phyloP scores from a whole-genome alignment of 2,113 vertebrate species.

The Electrona antarctica region DNA sequence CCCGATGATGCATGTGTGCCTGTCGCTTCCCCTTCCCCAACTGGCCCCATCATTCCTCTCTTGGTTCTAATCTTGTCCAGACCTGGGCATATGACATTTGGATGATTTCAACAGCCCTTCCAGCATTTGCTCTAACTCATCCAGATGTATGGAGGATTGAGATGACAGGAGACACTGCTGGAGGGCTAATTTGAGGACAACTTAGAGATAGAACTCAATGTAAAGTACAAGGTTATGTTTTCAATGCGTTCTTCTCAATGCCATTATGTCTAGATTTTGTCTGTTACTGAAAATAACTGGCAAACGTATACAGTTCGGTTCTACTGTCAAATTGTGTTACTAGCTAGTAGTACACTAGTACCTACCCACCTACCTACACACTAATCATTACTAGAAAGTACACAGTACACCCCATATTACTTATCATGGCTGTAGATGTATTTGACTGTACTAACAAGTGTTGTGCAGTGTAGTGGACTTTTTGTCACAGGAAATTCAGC shows the following conservation, averaged over 20 bases:
- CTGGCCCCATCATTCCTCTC: conserved; percentile 61
- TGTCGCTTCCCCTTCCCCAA: conserved; percentile 74
- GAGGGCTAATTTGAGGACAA: too few species aligned
- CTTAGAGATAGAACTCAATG: too few species aligned
- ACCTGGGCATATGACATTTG: conserved; percentile 75
- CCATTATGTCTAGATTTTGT: conserved; percentile 5
- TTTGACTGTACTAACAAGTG: background rate
- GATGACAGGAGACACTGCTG: too few species aligned
- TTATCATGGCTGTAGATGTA: background rate
- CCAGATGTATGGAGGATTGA: too few species aligned
- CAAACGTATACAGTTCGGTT: too few species aligned
- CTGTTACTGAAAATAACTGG: background rate
- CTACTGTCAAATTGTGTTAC: too few species aligned
- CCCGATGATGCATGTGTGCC: conserved; percentile 64
- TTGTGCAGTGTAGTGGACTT: background rate
- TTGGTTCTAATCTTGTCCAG: conserved; percentile 70
- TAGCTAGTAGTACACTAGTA: too few species aligned
- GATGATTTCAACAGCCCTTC: background rate
- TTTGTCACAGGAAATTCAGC: background rate
- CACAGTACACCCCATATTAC: background rate
- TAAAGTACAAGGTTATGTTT: too few species aligned
- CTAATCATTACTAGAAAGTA: background rate
- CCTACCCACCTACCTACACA: background rate
- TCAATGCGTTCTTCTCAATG: background rate
- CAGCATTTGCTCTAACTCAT: conserved; percentile 5